Evolutionary conservation across 1,140 invertebrate species (phyloP), one percentile per base, ranked within the genome.

Genomic region (Lepidurus packardi): DNA sequence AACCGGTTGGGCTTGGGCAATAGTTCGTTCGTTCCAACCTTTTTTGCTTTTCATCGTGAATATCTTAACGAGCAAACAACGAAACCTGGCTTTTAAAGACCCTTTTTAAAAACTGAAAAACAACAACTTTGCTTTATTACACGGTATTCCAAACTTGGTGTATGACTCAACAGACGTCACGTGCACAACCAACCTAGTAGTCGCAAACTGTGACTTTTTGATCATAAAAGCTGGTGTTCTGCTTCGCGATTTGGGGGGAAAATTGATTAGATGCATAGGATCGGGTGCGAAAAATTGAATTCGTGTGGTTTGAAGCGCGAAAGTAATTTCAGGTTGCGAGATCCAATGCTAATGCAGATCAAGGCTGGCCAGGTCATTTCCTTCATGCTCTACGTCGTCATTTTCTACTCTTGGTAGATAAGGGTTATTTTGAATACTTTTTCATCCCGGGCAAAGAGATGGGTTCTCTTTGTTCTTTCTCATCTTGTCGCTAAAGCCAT

Each of bases 401-500:
- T 34, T 34, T 34, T 34, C 34, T 34, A 34, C 34, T 34, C 34
- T 34, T 65, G 53, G 13, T n/a, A 65, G 53, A 21, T 13, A 65
- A 65, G 9, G 9, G 16, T n/a, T 9, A n/a, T 65, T 65, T 65
- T 11, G 21, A 65, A 16, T 4, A n/a, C 45, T 65, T 65, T 65
- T 65, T 9, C 53, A 21, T 65, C 53, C 53, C 53, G 53, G 16
- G 53, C 53, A n/a, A 21, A 21, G 21, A 13, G 8, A 13, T 4
- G 16, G 47, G 34, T 34, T 34, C 21, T 65, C 53, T 65, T 65
- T 65, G 53, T 65, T 65, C 53, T 65, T 13, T 7, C 53, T 21
- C 16, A 21, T 65, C 53, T 65, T 65, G 53, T 65, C 53, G 53
- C 53, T 65, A 21, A n/a, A 65, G 53, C 53, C 53, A 65, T 65